Base-by-base conservation (phyloP, 1,140 invertebrate genomes). In the Zeugodacus cucurbitae region DNA sequence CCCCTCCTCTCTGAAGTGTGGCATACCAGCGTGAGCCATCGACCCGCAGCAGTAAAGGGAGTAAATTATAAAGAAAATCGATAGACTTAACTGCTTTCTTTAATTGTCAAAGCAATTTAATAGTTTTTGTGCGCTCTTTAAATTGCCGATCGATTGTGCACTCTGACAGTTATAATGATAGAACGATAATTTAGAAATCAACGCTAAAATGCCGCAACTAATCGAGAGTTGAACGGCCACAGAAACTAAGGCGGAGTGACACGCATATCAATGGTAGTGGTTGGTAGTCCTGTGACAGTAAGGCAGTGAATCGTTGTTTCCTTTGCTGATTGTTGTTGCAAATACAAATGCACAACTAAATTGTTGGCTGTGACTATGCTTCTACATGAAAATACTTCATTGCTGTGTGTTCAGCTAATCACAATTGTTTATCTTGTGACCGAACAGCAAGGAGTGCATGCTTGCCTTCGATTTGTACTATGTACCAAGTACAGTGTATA, bases 71-170 rank as follows among this genome's bases (percentile, higher is more conserved):
- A 26, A 48, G n/a, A 48, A 22, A 82, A 34, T 78, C 70, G 41
- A 82, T 82, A 48, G 74, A 82, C 44, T 54, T 17, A 82, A 82
- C 74, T 29, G n/a, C 74, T 82, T 82, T 82, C 74, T 54, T 82
- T 82, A 82, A 82, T 82, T 82, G 41, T 82, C 74, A 82, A 82
- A 82, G 48, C 41, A 82, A 82, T 82, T 82, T 41, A 82, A 54
- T 82, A 54, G 74, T 48, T 82, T 82, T 82, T 82, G 14, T 44
- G 14, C 29, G 10, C 20, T 48, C 6, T 10, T 6, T 48, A 82
- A 82, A 82, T 82, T 26, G 74, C 41, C 74, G 26, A 82, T 82
- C 34, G 74, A 34, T 48, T 44, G 67, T 48, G 74, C 74, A 26
- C 74, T 82, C 22, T 48, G 74, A 4, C 74, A 82, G 74, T 82